Conservation (phyloP, 2,888 invertebrate genomes). For the Sphinx pinastri region DNA sequence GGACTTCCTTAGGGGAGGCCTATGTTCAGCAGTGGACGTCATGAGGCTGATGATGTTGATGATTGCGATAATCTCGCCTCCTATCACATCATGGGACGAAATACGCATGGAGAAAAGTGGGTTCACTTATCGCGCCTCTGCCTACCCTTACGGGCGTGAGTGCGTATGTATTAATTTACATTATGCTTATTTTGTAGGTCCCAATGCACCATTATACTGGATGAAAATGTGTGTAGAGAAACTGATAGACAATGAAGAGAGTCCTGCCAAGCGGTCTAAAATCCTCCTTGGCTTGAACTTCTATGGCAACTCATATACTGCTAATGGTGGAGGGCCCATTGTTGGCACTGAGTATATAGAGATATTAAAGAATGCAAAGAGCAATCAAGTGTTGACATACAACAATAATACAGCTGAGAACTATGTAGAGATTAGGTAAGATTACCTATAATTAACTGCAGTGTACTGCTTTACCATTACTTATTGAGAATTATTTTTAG, state of each 20-base stretch:
- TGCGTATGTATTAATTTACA: neutral
- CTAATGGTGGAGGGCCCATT: conserved; percentile 92
- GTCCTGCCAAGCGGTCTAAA: conserved; percentile 86
- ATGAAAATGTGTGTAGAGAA: conserved; percentile 89
- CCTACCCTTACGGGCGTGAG: too few species aligned
- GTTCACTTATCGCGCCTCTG: too few species aligned
- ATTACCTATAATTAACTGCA: neutral
- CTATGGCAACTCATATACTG: conserved; percentile 95
- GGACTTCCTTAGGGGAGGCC: too few species aligned
- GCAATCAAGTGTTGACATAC: conserved; percentile 87
- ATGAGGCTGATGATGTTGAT: too few species aligned
- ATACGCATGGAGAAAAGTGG: too few species aligned
- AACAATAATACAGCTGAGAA: conserved; percentile 92
- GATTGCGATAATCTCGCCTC: too few species aligned
- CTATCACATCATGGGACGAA: too few species aligned
- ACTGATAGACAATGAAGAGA: conserved; percentile 86
- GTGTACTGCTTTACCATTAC: too few species aligned
- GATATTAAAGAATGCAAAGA: conserved; percentile 88
- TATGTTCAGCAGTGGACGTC: too few species aligned
- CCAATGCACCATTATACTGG: conserved; percentile 95
- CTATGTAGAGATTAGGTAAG: conserved; percentile 93
- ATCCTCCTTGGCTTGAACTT: conserved; percentile 96
- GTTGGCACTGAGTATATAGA: conserved; percentile 91
- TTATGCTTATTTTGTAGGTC: conserved; percentile 81
- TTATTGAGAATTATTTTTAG: too few species aligned